These are phyloP conservation scores for Pecten maximus DNA, from an alignment of 2,888 invertebrate genomes.

Conservation along the genomic window DNA sequence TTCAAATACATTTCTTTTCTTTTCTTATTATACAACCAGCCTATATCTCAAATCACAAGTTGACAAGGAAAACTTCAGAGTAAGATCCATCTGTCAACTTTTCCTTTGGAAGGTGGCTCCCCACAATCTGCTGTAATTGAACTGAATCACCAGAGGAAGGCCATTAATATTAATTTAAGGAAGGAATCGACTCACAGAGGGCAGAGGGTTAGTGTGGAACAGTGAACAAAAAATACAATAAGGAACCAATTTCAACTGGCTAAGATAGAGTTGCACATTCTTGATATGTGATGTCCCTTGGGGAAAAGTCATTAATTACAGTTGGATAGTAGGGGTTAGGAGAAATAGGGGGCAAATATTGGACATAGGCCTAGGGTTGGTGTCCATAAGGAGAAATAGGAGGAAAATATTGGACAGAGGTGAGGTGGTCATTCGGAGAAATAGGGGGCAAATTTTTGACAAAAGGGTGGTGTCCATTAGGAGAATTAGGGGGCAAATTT, in stretches of 20 bases:
- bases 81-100: not conserved
- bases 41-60: not conserved
- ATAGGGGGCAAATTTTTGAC: not conserved
- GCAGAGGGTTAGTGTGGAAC: not conserved
- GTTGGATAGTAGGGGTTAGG: no score
- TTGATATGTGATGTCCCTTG: no score
- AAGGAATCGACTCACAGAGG: not conserved
- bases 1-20: no score
- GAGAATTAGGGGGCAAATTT: no score
- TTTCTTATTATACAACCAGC: not conserved
- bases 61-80: not conserved
- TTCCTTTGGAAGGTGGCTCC: not conserved
- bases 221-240: no score
- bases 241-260: no score
- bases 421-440: not conserved
- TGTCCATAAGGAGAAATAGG: no score
- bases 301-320: no score
- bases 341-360: no score
- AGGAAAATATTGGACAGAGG: not conserved
- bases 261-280: no score
- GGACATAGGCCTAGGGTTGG: no score
- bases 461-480: not conserved
- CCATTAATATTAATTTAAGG: not conserved
- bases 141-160: not conserved
- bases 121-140: not conserved